Evolutionary conservation across 2,113 vertebrate genomes (phyloP), one percentile per base, ranked within the genome.

Genomic region (Anarrhichthys ocellatus): DNA sequence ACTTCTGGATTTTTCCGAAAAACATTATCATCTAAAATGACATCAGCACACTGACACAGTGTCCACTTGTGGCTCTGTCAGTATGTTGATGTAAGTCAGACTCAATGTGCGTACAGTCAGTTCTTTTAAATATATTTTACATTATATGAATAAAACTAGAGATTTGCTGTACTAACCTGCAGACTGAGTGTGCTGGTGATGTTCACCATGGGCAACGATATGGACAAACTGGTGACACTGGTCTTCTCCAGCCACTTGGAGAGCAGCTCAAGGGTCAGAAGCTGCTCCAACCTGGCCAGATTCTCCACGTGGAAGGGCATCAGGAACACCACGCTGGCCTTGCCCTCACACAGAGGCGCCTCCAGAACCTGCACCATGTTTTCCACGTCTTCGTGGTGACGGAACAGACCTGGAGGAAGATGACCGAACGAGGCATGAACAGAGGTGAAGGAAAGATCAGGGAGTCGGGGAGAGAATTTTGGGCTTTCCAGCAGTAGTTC

Each of bases 361-460:
- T 94, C 93, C 72, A 95, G 59, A 48, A 94, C 83, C 89, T 92
- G 93, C 56, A 94, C 90, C 94, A 94, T 94, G 84, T 93, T 93
- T 75, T 81, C 85, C 1, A 91, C 44, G 77, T 94, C 95, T 64
- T 93, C 92, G 27, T 84, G 76, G 82, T 89, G 83, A 38, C 50
- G 85, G 81, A 80, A 93, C 54, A 93, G 70, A 17, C 94, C 94
- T 94, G 84, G 9, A 64, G 36, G 70, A 63, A 10, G 34, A 36
- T 9, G 38, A 27, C 40, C 29, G 29, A 1, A 29, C 29, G 29
- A 38, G 74, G 29, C 29, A 27, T 18, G 32, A n/a, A 75, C 14
- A 64, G 65, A 63, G 38, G 3, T 20, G n/a, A 20, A 58, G 32
- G 46, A 40, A n/a, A 65, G 75, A 81, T 72, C 64, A 78, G 18